A percentile compares a stretch with the other conserved stretches of the same genome.
These are phyloP conservation scores for Ethmia dodecea DNA, from an alignment of 2,888 invertebrate genomes.

Conservation along the genomic window DNA sequence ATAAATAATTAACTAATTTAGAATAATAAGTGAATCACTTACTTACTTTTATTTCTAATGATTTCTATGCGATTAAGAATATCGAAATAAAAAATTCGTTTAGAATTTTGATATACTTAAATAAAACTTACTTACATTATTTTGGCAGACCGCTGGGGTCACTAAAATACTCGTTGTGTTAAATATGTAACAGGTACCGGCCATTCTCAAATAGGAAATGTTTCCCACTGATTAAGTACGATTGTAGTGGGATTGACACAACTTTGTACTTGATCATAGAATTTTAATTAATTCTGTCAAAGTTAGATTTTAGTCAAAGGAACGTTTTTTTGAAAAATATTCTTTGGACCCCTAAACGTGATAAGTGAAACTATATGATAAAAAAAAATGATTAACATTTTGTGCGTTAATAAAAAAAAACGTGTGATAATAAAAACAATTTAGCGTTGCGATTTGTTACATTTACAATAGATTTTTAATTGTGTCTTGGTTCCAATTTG, in stretches of 20 bases:
- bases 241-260: constrained; percentile 9
- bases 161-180: constrained; percentile 31
- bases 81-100: neutral
- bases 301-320: neutral
- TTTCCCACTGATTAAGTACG: constrained; percentile 29
- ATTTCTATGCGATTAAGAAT: neutral
- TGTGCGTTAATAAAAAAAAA: too few relatives aligned
- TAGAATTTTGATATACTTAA: neutral
- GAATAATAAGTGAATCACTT: too few relatives aligned
- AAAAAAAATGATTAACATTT: too few relatives aligned
- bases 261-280: too few relatives aligned
- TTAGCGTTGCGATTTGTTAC: too few relatives aligned
- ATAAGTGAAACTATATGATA: too few relatives aligned
- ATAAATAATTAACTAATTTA: too few relatives aligned
- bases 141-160: constrained; percentile 13
- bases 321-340: neutral
- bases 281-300: too few relatives aligned
- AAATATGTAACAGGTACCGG: constrained; percentile 40
- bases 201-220: constrained; percentile 28
- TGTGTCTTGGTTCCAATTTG: too few relatives aligned
- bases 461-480: too few relatives aligned
- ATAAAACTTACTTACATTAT: constrained; percentile 13
- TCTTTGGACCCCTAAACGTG: neutral
- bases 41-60: neutral
- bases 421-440: too few relatives aligned